phyloP scores from a whole-genome alignment of 2,888 invertebrate species.

The Dichetophora obliterata region DNA sequence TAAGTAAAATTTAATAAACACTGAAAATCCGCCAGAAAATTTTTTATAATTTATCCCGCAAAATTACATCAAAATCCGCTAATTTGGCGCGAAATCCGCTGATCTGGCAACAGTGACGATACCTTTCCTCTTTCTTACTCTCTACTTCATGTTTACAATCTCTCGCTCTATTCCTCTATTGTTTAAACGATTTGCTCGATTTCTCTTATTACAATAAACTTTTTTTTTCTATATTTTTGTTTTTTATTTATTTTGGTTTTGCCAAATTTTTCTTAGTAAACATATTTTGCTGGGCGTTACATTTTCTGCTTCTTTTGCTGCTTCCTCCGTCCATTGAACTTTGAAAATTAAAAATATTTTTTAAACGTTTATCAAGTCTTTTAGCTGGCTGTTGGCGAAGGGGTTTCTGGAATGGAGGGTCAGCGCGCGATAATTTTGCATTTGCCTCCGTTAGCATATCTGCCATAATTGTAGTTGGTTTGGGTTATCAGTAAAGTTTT shows the following conservation, averaged over 20 bases:
- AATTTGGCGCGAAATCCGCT: no score
- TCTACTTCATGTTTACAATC: background rate
- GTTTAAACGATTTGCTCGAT: background rate
- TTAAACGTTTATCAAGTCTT: constrained; percentile 5
- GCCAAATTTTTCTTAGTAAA: constrained; percentile 19
- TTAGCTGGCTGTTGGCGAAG: background rate
- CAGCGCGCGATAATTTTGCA: no score
- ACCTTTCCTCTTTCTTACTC: background rate
- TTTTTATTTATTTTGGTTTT: constrained; percentile 16
- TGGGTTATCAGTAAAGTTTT: background rate
- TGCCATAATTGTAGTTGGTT: no score
- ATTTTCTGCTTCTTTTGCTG: background rate
- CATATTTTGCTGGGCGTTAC: constrained; percentile 8
- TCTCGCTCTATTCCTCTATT: background rate
- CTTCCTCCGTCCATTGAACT: constrained; percentile 26
- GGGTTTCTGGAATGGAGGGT: background rate
- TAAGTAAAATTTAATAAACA: no score
- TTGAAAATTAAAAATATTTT: constrained; percentile 12
- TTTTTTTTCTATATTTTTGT: constrained; percentile 19
- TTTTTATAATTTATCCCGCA: no score
- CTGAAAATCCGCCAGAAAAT: no score
- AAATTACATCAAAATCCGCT: no score
- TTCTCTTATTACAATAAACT: constrained; percentile 31
- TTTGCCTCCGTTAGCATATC: no score
- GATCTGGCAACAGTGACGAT: no score